phyloP scores from a whole-genome alignment of 2,888 invertebrate species.

The Athripsodes cinereus region DNA sequence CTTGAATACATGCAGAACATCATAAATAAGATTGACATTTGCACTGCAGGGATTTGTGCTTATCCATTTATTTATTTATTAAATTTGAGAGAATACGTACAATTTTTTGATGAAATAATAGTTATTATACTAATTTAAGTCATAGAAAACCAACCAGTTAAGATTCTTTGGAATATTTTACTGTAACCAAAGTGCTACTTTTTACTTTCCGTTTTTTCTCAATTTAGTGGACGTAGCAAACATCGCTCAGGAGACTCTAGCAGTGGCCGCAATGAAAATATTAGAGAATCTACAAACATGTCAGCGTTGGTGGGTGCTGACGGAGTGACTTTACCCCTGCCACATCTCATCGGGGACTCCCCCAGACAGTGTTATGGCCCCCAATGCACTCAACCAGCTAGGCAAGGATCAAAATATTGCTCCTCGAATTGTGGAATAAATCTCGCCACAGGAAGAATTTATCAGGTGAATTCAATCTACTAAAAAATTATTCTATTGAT shows the following conservation, averaged over 20 bases:
- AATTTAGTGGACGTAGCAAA: slow-evolving; percentile 21
- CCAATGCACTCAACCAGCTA: slow-evolving; percentile 72
- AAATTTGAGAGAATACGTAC: no score
- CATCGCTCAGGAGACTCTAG: slow-evolving; percentile 26
- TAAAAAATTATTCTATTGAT: no score
- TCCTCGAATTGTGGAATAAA: slow-evolving; percentile 86
- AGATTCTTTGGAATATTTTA: no score
- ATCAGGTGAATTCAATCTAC: no score
- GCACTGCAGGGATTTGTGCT: no score
- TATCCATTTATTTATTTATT: no score
- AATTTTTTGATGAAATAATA: no score
- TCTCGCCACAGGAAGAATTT: slow-evolving; percentile 79
- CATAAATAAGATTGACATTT: no score
- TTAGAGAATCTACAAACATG: slow-evolving; percentile 24
- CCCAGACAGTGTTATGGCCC: slow-evolving; percentile 90
- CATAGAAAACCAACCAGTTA: neutral
- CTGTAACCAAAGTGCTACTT: no score
- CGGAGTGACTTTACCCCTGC: slow-evolving; percentile 34
- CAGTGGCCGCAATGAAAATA: slow-evolving; percentile 32
- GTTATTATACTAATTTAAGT: no score
- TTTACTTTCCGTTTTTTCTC: neutral
- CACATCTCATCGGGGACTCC: slow-evolving; percentile 52
- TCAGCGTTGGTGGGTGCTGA: slow-evolving; percentile 29
- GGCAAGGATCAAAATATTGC: slow-evolving; percentile 86
- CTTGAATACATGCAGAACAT: no score